Evolutionary conservation across 2,888 invertebrate genomes (phyloP).

Genomic region (Scaptomyza cyrtandrae): DNA sequence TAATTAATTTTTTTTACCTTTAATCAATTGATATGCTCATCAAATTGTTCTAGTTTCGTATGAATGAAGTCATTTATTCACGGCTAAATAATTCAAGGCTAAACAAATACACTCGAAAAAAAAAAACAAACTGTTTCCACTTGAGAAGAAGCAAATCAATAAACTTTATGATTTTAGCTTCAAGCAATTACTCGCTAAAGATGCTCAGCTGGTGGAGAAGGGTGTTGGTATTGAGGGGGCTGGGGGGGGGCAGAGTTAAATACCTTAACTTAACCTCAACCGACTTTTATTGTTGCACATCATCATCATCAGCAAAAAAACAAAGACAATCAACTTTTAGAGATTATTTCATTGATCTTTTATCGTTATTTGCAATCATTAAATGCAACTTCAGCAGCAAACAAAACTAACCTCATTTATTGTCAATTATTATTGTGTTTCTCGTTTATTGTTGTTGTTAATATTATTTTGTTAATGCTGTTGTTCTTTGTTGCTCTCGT

Average conservation of each 20-base stretch:
- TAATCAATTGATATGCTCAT: not conserved
- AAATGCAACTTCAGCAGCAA: constrained; percentile 43
- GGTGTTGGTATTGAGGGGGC: too few relatives aligned
- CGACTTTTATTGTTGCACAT: constrained; percentile 36
- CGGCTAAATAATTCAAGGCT: constrained; percentile 14
- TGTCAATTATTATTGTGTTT: constrained; percentile 38
- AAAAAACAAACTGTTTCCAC: constrained; percentile 3
- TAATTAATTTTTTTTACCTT: not conserved
- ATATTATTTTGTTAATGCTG: constrained; percentile 16
- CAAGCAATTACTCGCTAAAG: constrained; percentile 19
- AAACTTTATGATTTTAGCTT: constrained; percentile 42
- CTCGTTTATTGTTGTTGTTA: constrained; percentile 4
- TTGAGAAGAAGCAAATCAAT: constrained; percentile 39
- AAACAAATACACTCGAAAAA: not conserved
- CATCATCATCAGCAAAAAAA: not conserved
- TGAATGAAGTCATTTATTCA: constrained; percentile 8
- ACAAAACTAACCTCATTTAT: constrained; percentile 55
- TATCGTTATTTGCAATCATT: constrained; percentile 49
- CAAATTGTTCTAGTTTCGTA: constrained; percentile 20
- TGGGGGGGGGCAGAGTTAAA: too few relatives aligned
- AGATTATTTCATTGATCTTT: constrained; percentile 50
- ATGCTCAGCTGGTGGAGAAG: not conserved
- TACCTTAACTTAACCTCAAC: constrained; percentile 56
- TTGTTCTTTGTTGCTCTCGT: constrained; percentile 32
- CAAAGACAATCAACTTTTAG: not conserved